Conservation (phyloP, 2,113 vertebrate species). For the Spheniscus mendiculus region DNA sequence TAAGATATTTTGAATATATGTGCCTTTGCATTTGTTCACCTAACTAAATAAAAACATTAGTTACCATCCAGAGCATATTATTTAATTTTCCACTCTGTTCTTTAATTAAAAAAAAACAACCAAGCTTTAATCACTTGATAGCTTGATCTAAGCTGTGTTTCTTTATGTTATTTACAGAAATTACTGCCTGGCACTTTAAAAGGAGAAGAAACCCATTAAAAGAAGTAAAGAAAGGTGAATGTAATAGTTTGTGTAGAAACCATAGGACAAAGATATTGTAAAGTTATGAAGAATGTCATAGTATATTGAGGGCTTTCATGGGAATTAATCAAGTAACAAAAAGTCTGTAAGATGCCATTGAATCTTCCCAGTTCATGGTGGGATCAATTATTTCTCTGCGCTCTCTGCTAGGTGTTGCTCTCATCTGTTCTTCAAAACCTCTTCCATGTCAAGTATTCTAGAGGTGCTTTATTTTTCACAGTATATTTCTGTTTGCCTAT, state of each 20-base stretch:
- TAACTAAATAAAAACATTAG: neutral
- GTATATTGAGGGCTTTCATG: neutral
- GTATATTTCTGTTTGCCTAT: neutral
- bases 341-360: neutral
- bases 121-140: neutral
- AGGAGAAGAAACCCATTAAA: neutral
- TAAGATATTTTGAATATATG: neutral
- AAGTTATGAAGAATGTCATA: neutral
- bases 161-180: neutral
- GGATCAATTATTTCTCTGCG: constrained; percentile 10
- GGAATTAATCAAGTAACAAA: constrained; percentile 15
- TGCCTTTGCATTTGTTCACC: neutral
- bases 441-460: neutral
- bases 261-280: neutral
- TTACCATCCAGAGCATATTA: neutral
- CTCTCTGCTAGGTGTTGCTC: neutral
- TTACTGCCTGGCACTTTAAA: neutral
- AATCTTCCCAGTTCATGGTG: neutral
- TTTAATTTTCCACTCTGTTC: neutral
- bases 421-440: constrained; percentile 7
- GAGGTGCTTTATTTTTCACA: neutral
- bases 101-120: neutral
- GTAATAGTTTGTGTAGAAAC: neutral
- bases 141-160: neutral
- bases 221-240: neutral